Conservation (phyloP, 2,888 invertebrate genomes). For the Gymnoscelis rufifasciata region DNA sequence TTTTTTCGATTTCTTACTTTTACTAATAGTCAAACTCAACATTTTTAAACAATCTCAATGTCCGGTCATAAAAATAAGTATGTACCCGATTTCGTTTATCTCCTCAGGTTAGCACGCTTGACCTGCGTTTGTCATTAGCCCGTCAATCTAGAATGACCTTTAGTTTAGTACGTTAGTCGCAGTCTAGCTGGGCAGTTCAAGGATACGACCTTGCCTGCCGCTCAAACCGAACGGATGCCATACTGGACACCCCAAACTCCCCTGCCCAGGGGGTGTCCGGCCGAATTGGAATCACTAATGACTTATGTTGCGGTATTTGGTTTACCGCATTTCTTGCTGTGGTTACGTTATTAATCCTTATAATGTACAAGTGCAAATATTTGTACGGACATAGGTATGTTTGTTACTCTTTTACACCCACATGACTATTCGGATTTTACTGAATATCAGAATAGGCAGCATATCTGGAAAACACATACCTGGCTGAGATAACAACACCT, state of each 20-base stretch:
- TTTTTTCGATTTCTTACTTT: too few species aligned
- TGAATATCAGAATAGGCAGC: too few species aligned
- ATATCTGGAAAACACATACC: too few species aligned
- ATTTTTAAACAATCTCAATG: too few species aligned
- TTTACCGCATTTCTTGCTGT: conserved; percentile 28
- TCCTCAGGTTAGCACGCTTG: conserved; percentile 25
- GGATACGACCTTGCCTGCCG: conserved; percentile 93
- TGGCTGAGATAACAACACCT: too few species aligned
- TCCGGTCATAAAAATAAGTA: too few species aligned
- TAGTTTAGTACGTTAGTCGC: conserved; percentile 36
- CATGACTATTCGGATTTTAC: too few species aligned
- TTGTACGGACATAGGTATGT: too few species aligned
- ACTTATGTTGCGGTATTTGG: conserved; percentile 40
- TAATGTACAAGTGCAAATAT: too few species aligned
- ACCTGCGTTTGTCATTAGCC: conserved; percentile 40
- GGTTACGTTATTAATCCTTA: too few species aligned
- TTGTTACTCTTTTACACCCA: too few species aligned
- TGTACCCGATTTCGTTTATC: not conserved
- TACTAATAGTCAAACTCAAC: too few species aligned
- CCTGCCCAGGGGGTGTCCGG: conserved; percentile 27
- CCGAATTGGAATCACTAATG: conserved; percentile 34
- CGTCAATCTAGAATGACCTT: conserved; percentile 42
- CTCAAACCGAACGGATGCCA: conserved; percentile 86
- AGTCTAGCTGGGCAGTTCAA: conserved; percentile 83
- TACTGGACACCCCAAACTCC: conserved; percentile 76